Percentiles rank a stretch among this genome's conserved stretches.
phyloP scores from a whole-genome alignment of 2,888 invertebrate species.

The Amblyjoppa proteus region DNA sequence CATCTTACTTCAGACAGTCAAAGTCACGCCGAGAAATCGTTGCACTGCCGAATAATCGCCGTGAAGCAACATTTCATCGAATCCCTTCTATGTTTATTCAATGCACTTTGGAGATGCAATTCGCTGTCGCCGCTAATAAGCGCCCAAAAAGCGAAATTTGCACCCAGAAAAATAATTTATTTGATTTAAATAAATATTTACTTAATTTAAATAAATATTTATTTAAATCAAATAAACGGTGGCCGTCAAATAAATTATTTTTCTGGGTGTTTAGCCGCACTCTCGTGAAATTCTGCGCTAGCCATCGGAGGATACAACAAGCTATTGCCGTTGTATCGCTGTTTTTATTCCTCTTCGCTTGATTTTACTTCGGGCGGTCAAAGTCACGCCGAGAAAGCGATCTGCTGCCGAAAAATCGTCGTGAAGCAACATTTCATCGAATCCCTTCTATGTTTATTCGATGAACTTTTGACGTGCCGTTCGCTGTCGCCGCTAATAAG shows the following conservation, averaged over 20 bases:
- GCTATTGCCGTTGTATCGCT: not conserved
- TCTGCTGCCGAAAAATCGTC: not conserved
- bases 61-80: not conserved
- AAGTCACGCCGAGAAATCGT: not conserved
- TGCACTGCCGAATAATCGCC: not conserved
- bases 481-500: not conserved
- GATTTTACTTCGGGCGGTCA: not conserved
- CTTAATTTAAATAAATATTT: too few species aligned
- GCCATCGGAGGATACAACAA: too few species aligned
- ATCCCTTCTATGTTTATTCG: not conserved
- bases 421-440: not conserved
- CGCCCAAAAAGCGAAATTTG: too few species aligned
- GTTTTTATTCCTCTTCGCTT: not conserved
- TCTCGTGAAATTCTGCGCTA: too few species aligned
- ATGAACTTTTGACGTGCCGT: not conserved
- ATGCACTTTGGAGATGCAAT: not conserved
- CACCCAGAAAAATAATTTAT: too few species aligned
- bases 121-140: too few species aligned
- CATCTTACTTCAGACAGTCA: not conserved
- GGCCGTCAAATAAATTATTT: too few species aligned
- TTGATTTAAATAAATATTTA: too few species aligned
- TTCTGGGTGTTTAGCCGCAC: too few species aligned
- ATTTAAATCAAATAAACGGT: too few species aligned
- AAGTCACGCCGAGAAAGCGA: not conserved
- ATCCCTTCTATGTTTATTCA: not conserved